Evolutionary conservation across 2,113 vertebrate genomes (phyloP), one percentile per base, ranked within the genome.

Genomic region (Sturnus vulgaris): DNA sequence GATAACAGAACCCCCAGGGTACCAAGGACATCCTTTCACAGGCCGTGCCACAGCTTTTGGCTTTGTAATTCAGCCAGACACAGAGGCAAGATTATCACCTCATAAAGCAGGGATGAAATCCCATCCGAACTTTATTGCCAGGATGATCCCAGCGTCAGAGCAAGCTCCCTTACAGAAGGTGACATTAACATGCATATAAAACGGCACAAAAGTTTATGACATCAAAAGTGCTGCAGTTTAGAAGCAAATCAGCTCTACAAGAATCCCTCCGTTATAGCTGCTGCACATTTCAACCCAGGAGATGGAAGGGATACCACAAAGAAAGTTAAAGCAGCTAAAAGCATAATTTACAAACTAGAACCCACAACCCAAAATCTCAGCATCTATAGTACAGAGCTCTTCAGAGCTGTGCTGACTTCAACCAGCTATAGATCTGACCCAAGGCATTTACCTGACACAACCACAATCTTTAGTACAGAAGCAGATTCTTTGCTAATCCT

Each of bases 81-180:
- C 69, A 90, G 91, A 64, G 76, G 57, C 50, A 35, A 78, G 88
- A 84, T 91, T 63, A 94, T 35, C 10, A 1, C 81, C 79, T 95
- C 86, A 77, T 86, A 96, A 95, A 96, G 91, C 49, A 22, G 61
- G 60, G 80, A 86, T 3, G 2, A 94, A 95, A 91, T 88, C 82
- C 61, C 65, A 92, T n/a, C 46, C 2, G 0, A 90, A 93, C 46
- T 92, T 95, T 23, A 90, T 4, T 42, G 76, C 56, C 75, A 55
- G 77, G 59, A 80, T 4, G 10, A 82, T 31, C 61, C 53, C 83
- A 89, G 57, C 23, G 2, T 47, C 82, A 66, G 65, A 79, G 71
- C 27, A 72, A 86, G 71, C 82, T 96, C 59, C 57, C 71, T 66
- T 56, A 53, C 55, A 75, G 66, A 93, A 95, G 89, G 78, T 92